Conservation (phyloP, 2,888 invertebrate species). For the Pegoplata infirma region DNA sequence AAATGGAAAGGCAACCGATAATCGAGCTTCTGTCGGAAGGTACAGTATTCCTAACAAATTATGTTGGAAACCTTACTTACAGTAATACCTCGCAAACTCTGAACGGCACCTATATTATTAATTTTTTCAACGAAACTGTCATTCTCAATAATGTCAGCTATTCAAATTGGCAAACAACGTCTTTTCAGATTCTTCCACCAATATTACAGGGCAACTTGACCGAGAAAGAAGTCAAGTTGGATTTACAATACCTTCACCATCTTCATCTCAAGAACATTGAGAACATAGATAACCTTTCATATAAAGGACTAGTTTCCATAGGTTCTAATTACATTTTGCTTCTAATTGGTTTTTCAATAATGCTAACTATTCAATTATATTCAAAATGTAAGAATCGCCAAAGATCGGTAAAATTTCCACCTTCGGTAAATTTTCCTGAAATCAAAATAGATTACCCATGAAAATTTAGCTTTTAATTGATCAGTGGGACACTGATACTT, state of each 20-base stretch:
- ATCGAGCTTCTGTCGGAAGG: no score
- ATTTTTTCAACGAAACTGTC: conserved; percentile 15
- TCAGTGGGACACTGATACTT: not conserved
- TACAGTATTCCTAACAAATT: no score
- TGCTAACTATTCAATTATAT: not conserved
- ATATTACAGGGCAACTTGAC: conserved; percentile 32
- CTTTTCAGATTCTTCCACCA: conserved; percentile 45
- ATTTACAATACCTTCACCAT: conserved; percentile 6
- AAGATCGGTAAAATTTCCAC: not conserved
- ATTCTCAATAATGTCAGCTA: conserved; percentile 33
- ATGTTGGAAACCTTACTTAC: no score
- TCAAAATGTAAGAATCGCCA: not conserved
- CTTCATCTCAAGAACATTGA: conserved; percentile 10
- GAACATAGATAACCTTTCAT: not conserved
- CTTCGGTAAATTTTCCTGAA: not conserved
- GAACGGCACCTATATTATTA: conserved; percentile 25
- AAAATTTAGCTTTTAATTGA: not conserved
- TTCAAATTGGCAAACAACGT: conserved; percentile 53
- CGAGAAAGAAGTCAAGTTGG: conserved; percentile 34
- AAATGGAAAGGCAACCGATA: no score
- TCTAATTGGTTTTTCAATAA: conserved; percentile 13
- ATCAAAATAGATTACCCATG: not conserved
- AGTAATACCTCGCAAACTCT: no score
- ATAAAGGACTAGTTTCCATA: not conserved
- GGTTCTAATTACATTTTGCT: not conserved